phyloP scores from a whole-genome alignment of 2,888 invertebrate genomes.

The Carpatolechia fugitivella region DNA sequence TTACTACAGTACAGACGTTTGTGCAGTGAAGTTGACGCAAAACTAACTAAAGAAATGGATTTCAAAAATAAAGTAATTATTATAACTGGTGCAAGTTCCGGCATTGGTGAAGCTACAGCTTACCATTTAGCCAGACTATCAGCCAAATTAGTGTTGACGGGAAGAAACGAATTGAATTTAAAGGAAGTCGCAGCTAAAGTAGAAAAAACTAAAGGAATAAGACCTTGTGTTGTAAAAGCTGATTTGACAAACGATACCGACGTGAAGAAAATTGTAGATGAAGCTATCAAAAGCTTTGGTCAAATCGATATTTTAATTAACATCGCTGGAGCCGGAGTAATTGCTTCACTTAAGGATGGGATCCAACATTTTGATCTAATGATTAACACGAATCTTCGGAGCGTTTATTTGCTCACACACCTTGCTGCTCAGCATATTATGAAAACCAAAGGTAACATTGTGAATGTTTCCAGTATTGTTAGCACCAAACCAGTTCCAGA shows the following conservation, averaged over 20 bases:
- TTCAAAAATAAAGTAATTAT: slow-evolving; percentile 18
- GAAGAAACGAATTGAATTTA: slow-evolving; percentile 22
- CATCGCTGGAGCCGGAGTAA: slow-evolving; percentile 24
- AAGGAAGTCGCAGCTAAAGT: slow-evolving; percentile 20
- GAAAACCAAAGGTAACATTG: slow-evolving; percentile 28
- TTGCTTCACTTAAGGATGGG: slow-evolving; percentile 19
- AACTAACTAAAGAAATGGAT: slow-evolving; percentile 9
- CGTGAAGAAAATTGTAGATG: slow-evolving; percentile 23
- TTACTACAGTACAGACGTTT: not conserved
- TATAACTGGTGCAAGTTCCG: slow-evolving; percentile 28
- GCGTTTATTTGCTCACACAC: slow-evolving; percentile 22
- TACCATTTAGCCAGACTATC: slow-evolving; percentile 19
- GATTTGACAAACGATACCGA: slow-evolving; percentile 25
- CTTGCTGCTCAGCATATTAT: slow-evolving; percentile 22
- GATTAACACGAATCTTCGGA: slow-evolving; percentile 25
- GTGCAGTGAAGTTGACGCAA: not conserved
- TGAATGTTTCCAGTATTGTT: slow-evolving; percentile 28
- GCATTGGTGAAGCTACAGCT: slow-evolving; percentile 28
- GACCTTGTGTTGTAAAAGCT: slow-evolving; percentile 16
- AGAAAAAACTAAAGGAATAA: slow-evolving; percentile 18
- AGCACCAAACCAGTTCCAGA: not conserved
- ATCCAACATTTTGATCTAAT: slow-evolving; percentile 24
- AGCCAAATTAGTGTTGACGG: slow-evolving; percentile 26
- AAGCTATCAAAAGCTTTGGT: slow-evolving; percentile 23
- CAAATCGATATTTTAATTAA: slow-evolving; percentile 30